Evolutionary conservation across 2,113 vertebrate species (phyloP).

Genomic region (Pachypanchax playfairii): DNA sequence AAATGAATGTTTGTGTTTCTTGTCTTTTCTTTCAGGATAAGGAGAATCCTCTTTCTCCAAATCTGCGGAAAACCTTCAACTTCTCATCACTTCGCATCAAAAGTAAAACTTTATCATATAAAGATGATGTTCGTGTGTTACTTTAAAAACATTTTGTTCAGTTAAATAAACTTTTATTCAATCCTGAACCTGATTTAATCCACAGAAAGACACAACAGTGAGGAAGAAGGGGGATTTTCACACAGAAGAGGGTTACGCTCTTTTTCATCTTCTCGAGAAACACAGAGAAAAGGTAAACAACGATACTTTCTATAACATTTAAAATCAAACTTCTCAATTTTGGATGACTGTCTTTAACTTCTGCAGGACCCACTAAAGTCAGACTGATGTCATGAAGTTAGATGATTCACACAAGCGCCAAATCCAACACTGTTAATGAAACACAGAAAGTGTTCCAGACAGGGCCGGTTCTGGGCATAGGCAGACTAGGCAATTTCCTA

Average conservation of each 20-base stretch:
- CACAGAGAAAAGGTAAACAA: conserved; percentile 44
- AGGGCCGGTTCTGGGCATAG: too few relatives aligned
- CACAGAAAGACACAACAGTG: conserved; percentile 39
- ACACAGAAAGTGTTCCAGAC: too few relatives aligned
- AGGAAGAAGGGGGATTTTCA: conserved; percentile 21
- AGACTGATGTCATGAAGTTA: too few relatives aligned
- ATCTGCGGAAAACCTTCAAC: conserved; percentile 52
- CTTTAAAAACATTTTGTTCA: not conserved
- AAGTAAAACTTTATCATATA: conserved; percentile 54
- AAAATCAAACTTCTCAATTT: too few relatives aligned
- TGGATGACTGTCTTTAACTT: too few relatives aligned
- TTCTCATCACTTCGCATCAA: conserved; percentile 73
- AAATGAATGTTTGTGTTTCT: not conserved
- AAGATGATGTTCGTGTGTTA: not conserved
- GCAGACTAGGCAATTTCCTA: too few relatives aligned
- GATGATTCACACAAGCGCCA: too few relatives aligned
- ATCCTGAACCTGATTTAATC: not conserved
- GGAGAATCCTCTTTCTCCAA: conserved; percentile 25
- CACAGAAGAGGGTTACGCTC: conserved; percentile 34
- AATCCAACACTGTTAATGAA: too few relatives aligned
- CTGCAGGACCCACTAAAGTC: too few relatives aligned
- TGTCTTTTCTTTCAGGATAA: conserved; percentile 4
- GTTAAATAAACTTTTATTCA: not conserved
- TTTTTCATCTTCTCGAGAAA: conserved; percentile 59
- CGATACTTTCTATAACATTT: too few relatives aligned